Evolutionary conservation across 2,888 invertebrate species (phyloP), one percentile per base, ranked within the genome.

Genomic region (Celastrina argiolus): DNA sequence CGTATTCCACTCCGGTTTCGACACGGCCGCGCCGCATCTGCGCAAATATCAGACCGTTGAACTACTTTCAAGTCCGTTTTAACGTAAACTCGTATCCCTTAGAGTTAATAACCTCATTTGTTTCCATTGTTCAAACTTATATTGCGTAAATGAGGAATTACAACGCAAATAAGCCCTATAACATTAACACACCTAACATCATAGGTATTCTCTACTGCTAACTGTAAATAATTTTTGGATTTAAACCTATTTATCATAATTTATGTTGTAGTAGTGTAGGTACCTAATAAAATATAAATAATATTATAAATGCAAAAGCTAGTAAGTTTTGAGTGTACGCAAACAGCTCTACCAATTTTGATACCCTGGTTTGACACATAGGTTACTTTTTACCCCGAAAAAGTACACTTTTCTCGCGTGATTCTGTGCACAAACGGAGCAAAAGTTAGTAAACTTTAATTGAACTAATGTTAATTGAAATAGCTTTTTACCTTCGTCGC

Each of bases 31-130:
- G 63, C 51, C 36, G 56, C 70, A 71, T 68, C 69, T 70, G 69
- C 42, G 58, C 64, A 68, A 67, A 84, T 78, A 81, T 71, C 74
- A 82, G 86, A 82, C 75, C 87, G 75, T 82, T 87, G 88, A 87
- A 88, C 88, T 78, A 61, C 76, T 74, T 73, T 78, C 77, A 78
- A 82, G 78, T 80, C 78, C 80, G 81, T 77, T 80, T 80, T 80
- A 78, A 79, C 77, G 78, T 72, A 79, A 84, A 86, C 81, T 80
- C 79, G 81, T 82, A 76, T 72, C 75, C 31, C 31, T 31, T 51
- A 51, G 22, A 51, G 51, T 51, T 51, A 22, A 31, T 36, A 61
- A 39, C 61, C 61, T 61, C 61, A 36, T 61, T 61, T 39, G 22
- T 39, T 61, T 36, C 36, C 61, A 61, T 61, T 61, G 61, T 61